Evolutionary conservation across 2,113 vertebrate genomes (phyloP).

Genomic region (Hyperopisus bebe): DNA sequence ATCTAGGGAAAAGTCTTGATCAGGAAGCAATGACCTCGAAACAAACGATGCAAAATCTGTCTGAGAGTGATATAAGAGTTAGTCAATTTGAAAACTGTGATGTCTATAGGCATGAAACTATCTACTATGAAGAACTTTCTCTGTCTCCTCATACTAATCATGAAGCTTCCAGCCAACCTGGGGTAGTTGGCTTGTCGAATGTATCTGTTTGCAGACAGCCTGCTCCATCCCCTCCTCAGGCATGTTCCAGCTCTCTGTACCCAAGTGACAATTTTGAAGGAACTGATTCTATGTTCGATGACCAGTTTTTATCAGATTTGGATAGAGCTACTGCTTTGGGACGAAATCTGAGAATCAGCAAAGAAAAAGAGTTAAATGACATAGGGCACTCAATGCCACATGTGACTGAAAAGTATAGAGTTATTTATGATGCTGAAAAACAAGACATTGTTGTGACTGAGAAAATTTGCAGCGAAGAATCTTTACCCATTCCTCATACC

Average conservation of each 20-base stretch:
- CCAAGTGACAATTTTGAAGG: background rate
- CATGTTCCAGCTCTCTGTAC: background rate
- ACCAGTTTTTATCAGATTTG: background rate
- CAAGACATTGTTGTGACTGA: constrained; percentile 1
- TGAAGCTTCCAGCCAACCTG: background rate
- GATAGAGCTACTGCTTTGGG: background rate
- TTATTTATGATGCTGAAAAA: constrained; percentile 16
- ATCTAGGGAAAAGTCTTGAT: background rate
- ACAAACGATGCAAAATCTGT: background rate
- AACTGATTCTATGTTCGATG: background rate
- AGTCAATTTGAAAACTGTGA: constrained; percentile 11
- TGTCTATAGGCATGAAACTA: background rate
- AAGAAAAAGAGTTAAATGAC: background rate
- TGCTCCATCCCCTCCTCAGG: background rate
- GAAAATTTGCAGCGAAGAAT: background rate
- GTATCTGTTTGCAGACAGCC: background rate
- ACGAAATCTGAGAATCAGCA: constrained; percentile 11
- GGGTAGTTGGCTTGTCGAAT: background rate
- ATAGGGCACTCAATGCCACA: background rate
- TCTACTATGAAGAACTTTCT: background rate
- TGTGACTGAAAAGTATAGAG: background rate
- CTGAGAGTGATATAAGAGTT: constrained; percentile 16
- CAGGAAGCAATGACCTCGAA: background rate
- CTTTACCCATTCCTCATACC: background rate
- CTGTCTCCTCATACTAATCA: background rate